These are phyloP conservation scores for Pachyuromys duprasi DNA, from an alignment of 2,797 vertebrate species.

Conservation along the genomic window DNA sequence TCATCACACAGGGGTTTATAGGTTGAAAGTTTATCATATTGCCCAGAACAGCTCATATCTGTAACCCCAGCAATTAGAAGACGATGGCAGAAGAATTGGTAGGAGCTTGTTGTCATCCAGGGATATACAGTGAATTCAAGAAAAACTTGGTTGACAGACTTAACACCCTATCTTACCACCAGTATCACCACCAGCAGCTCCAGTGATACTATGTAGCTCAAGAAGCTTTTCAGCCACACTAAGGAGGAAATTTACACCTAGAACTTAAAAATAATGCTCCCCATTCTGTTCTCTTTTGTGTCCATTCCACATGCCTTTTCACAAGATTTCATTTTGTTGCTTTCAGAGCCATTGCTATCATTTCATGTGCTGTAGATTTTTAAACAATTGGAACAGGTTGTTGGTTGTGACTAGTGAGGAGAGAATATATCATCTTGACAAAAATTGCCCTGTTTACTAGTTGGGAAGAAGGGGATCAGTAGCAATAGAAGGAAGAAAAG, in stretches of 20 bases:
- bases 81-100: not conserved
- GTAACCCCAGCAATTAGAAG: not conserved
- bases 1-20: not conserved
- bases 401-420: conserved; percentile 44
- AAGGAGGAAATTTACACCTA: conserved; percentile 12
- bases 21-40: not conserved
- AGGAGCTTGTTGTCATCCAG: not conserved
- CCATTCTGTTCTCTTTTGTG: not conserved
- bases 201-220: not conserved
- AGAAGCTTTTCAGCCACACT: not conserved
- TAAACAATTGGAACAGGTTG: not conserved
- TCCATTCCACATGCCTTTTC: not conserved
- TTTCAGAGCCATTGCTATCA: not conserved
- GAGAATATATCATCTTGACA: not conserved
- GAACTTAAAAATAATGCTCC: not conserved
- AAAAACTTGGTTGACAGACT: not conserved
- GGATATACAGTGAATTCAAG: not conserved
- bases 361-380: conserved; percentile 50
- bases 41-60: not conserved
- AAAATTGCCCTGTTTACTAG: not conserved
- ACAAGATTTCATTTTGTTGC: not conserved
- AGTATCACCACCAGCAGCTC: not conserved
- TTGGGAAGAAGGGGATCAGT: not conserved
- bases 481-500: not conserved
- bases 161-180: not conserved